These are phyloP conservation scores for Fundulus diaphanus DNA, from an alignment of 2,797 vertebrate genomes.

Conservation along the genomic window DNA sequence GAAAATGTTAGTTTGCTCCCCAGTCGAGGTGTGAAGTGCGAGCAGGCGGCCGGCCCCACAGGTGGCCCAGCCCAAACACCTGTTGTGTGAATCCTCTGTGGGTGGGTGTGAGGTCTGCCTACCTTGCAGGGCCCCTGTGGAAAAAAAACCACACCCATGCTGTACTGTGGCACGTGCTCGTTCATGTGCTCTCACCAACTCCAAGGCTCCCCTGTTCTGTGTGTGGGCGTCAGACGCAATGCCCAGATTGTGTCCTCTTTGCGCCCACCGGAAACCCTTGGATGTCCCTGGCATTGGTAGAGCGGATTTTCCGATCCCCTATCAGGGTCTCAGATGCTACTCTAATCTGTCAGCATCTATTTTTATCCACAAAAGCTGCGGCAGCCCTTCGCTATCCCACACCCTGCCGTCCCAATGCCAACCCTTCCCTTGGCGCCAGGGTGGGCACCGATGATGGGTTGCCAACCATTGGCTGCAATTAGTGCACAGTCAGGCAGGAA, in stretches of 20 bases:
- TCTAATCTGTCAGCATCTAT: conserved; percentile 82
- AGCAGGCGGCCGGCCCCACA: conserved; percentile 81
- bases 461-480: conserved; percentile 80
- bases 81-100: conserved; percentile 83
- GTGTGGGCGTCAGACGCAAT: conserved; percentile 74
- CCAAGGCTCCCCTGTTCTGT: conserved; percentile 53
- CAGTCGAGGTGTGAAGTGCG: conserved; percentile 76
- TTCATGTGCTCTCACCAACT: conserved; percentile 46
- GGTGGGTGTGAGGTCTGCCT: conserved; percentile 72
- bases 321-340: conserved; percentile 83
- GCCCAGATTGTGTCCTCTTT: conserved; percentile 78
- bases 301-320: conserved; percentile 84
- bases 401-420: conserved; percentile 71
- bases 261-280: conserved; percentile 73
- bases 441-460: conserved; percentile 65
- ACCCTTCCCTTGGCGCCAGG: conserved; percentile 62
- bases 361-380: conserved; percentile 77
- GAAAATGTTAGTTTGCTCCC: conserved; percentile 82
- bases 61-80: conserved; percentile 82
- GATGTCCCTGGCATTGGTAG: conserved; percentile 70
- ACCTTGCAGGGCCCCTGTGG: conserved; percentile 66
- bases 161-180: conserved; percentile 51
- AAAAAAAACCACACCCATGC: conserved; percentile 70
- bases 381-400: conserved; percentile 70
- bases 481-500: conserved; percentile 83